Evolutionary conservation across 2,888 invertebrate species (phyloP).

Genomic region (Eucriotettix oculatus): DNA sequence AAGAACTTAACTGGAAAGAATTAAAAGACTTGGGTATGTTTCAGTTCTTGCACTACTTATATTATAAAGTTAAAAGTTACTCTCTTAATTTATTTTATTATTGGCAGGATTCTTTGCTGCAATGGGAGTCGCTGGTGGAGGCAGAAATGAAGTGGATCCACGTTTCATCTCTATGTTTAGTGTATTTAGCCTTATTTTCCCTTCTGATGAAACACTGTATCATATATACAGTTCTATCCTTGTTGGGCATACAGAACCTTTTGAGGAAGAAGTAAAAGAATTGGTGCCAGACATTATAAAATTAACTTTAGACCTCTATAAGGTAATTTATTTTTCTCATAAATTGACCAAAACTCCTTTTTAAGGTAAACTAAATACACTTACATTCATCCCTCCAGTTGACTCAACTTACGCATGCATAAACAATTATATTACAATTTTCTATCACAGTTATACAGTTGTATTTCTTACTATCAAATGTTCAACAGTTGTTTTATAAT

Average conservation of each 20-base stretch:
- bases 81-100: background rate
- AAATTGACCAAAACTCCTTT: too few relatives aligned
- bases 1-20: constrained; percentile 79
- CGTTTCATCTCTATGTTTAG: constrained; percentile 84
- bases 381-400: too few relatives aligned
- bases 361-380: too few relatives aligned
- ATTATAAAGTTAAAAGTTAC: background rate
- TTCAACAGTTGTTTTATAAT: too few relatives aligned
- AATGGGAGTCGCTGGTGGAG: constrained; percentile 80
- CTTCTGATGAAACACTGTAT: constrained; percentile 55
- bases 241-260: constrained; percentile 53
- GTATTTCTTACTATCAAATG: too few relatives aligned
- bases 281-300: constrained; percentile 50
- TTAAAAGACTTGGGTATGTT: constrained; percentile 53
- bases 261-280: constrained; percentile 46
- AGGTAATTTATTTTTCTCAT: constrained; percentile 41
- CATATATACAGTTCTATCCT: constrained; percentile 75
- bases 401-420: too few relatives aligned
- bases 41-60: background rate
- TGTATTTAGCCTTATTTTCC: constrained; percentile 72
- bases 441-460: too few relatives aligned
- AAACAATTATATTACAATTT: too few relatives aligned
- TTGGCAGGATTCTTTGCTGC: constrained; percentile 52
- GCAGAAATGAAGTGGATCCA: constrained; percentile 78
- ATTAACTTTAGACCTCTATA: constrained; percentile 69